Conservation (phyloP, 2,797 vertebrate genomes). For the Pygocentrus nattereri region DNA sequence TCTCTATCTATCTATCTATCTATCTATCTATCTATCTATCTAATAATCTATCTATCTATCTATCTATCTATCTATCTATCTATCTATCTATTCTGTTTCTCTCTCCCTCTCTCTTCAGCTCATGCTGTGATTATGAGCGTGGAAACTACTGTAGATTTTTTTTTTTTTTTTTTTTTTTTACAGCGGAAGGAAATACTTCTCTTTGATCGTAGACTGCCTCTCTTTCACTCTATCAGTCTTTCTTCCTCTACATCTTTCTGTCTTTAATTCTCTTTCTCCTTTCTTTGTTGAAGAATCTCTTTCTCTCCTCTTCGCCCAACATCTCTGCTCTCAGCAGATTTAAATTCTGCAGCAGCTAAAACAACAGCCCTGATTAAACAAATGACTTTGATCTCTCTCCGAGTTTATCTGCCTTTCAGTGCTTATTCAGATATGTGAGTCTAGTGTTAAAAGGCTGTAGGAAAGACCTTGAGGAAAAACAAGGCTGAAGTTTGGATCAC, state of each 20-base stretch:
- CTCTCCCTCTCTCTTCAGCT: neutral
- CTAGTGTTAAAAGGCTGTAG: neutral
- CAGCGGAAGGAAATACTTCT: neutral
- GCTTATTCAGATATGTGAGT: constrained; percentile 6
- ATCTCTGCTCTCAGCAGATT: neutral
- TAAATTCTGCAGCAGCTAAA: neutral
- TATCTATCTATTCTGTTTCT: neutral
- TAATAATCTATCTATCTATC: neutral
- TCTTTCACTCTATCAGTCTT: neutral
- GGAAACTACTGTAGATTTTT: neutral
- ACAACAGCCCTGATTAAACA: constrained; percentile 23
- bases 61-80: neutral
- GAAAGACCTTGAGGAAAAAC: constrained; percentile 34
- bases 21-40: neutral
- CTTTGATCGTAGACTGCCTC: constrained; percentile 6
- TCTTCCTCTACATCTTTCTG: neutral
- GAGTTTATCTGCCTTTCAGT: neutral
- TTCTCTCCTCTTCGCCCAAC: neutral
- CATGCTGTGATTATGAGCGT: neutral
- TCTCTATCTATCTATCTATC: neutral
- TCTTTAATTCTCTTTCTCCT: neutral
- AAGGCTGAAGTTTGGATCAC: constrained; percentile 49
- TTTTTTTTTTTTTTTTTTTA: neutral
- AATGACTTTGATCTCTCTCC: neutral
- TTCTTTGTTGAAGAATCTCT: neutral